Evolutionary conservation across 2,888 invertebrate species (phyloP).

Genomic region (Pediacus dermestoides): DNA sequence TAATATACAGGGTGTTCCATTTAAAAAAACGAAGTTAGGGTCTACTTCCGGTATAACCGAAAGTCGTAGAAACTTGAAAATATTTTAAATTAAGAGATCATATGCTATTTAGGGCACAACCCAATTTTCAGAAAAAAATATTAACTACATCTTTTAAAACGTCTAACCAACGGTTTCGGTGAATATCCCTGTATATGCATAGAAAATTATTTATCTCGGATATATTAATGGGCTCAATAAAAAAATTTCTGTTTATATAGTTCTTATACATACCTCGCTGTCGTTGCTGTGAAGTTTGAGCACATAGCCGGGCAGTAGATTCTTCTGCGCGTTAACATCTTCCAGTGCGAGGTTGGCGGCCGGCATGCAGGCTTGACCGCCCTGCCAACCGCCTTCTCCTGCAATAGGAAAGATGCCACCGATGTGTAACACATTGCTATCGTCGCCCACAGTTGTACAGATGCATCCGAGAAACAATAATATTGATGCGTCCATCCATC

Average conservation of each 20-base stretch:
- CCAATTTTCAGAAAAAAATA: too few species aligned
- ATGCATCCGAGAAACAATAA: constrained; percentile 34
- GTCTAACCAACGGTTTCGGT: too few species aligned
- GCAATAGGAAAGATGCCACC: constrained; percentile 98
- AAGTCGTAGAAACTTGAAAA: too few species aligned
- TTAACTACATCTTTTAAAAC: too few species aligned
- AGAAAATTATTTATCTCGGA: too few species aligned
- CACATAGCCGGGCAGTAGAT: constrained; percentile 87
- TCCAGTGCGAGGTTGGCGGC: constrained; percentile 94
- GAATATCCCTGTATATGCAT: too few species aligned
- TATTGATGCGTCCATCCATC: constrained; percentile 46
- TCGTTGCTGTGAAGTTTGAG: constrained; percentile 92
- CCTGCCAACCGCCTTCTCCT: constrained; percentile 96
- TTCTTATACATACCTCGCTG: constrained; percentile 73
- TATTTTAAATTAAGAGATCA: too few species aligned
- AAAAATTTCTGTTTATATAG: neutral
- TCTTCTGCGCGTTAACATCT: constrained; percentile 87
- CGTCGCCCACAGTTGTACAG: constrained; percentile 26
- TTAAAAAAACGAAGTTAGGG: too few species aligned
- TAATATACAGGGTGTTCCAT: too few species aligned
- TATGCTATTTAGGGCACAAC: too few species aligned
- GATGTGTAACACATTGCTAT: constrained; percentile 77
- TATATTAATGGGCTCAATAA: constrained; percentile 1
- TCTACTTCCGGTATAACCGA: too few species aligned
- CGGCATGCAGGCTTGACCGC: constrained; percentile 96